phyloP scores from a whole-genome alignment of 2,797 vertebrate species.

The Galago senegalensis region DNA sequence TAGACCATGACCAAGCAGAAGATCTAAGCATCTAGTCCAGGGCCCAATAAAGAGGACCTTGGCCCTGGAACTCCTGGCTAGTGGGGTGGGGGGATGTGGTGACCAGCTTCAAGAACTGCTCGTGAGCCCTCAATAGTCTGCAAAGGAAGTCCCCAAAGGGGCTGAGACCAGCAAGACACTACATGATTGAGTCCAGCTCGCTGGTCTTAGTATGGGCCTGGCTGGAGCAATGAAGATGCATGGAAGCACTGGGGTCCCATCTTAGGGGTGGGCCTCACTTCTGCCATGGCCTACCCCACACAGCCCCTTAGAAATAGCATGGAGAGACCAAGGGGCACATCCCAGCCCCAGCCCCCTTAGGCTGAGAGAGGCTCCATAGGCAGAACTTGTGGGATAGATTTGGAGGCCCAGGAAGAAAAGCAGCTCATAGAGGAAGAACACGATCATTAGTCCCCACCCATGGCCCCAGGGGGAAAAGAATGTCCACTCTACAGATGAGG shows the following conservation, averaged over 20 bases:
- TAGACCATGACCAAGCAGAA: neutral
- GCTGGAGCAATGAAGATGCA: neutral
- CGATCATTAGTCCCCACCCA: neutral
- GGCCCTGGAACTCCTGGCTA: neutral
- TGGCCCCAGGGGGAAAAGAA: neutral
- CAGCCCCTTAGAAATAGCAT: neutral
- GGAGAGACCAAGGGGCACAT: neutral
- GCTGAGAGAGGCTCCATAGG: neutral
- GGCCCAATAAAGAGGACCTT: neutral
- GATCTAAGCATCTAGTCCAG: neutral
- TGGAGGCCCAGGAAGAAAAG: neutral
- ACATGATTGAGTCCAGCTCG: neutral
- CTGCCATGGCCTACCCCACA: neutral
- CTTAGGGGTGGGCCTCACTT: neutral
- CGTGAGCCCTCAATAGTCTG: neutral
- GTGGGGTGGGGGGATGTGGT: fast-evolving
- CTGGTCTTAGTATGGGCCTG: neutral
- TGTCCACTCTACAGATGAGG: neutral
- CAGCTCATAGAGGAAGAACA: neutral
- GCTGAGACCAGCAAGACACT: neutral
- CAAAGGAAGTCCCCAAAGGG: neutral
- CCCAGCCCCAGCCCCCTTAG: neutral
- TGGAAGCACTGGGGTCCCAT: neutral
- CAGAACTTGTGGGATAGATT: neutral
- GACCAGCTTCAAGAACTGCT: neutral